Percentiles rank a stretch among this genome's conserved stretches.
phyloP scores from a whole-genome alignment of 2,888 invertebrate genomes.

The Lithophane ornitopus region DNA sequence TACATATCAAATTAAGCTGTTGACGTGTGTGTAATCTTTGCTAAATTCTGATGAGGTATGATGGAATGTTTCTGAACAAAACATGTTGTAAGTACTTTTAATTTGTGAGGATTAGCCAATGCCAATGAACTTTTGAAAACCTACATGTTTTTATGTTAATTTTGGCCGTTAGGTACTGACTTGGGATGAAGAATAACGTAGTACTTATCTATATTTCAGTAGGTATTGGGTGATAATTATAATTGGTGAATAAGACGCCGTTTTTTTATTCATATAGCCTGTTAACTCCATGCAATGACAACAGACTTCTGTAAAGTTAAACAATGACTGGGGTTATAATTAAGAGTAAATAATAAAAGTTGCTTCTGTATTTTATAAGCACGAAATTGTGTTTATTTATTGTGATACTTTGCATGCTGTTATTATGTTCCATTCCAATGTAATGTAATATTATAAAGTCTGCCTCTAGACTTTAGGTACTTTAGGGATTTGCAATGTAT shows the following conservation, averaged over 20 bases:
- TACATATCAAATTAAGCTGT: slow-evolving; percentile 47
- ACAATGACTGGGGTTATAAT: no score
- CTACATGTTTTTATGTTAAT: background rate
- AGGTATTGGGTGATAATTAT: background rate
- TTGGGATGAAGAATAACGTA: background rate
- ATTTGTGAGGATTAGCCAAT: background rate
- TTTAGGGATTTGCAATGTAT: background rate
- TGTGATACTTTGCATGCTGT: background rate
- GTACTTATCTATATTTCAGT: background rate
- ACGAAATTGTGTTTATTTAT: background rate
- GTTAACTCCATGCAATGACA: background rate
- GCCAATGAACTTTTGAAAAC: no score
- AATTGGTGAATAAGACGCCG: background rate
- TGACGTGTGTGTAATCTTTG: slow-evolving; percentile 39
- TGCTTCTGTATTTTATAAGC: background rate
- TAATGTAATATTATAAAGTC: background rate
- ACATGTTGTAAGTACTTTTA: background rate
- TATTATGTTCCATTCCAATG: background rate
- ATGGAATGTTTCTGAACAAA: no score
- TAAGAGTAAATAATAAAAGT: background rate
- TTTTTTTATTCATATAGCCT: background rate
- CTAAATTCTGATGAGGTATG: background rate
- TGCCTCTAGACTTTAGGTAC: background rate
- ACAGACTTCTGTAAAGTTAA: background rate
- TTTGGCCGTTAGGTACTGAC: background rate